phyloP scores from a whole-genome alignment of 2,113 vertebrate species.

The Mus spicilegus region DNA sequence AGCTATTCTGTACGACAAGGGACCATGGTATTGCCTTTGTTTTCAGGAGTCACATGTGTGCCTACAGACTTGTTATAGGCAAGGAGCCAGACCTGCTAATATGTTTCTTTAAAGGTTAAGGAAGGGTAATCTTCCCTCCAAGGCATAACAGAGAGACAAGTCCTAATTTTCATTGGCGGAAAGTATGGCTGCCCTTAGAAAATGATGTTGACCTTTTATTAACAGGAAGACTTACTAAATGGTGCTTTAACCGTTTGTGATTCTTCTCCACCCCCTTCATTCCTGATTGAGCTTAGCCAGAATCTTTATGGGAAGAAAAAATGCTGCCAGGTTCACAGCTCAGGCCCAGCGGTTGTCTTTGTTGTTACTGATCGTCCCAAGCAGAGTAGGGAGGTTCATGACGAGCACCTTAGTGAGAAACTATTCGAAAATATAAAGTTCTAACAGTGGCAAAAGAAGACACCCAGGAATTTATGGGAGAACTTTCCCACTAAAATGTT shows the following conservation, averaged over 20 bases:
- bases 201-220: slow-evolving; percentile 56
- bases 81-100: neutral
- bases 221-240: slow-evolving; percentile 51
- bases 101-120: neutral
- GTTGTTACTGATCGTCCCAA: neutral
- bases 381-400: neutral
- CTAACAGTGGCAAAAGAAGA: neutral
- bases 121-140: neutral
- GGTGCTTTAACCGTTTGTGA: slow-evolving; percentile 1
- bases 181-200: slow-evolving; percentile 4
- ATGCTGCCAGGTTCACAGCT: neutral
- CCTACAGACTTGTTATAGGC: neutral
- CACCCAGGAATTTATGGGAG: neutral
- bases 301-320: slow-evolving; percentile 32
- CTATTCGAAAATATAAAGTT: neutral
- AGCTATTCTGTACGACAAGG: neutral
- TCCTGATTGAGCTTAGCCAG: slow-evolving; percentile 26
- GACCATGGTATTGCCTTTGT: neutral
- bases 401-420: neutral
- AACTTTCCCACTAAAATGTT: neutral
- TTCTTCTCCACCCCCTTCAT: neutral
- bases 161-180: neutral
- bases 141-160: neutral
- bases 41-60: neutral
- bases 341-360: slow-evolving; percentile 31